Conservation (phyloP, 2,113 vertebrate genomes). For the Onychostruthus taczanowskii region DNA sequence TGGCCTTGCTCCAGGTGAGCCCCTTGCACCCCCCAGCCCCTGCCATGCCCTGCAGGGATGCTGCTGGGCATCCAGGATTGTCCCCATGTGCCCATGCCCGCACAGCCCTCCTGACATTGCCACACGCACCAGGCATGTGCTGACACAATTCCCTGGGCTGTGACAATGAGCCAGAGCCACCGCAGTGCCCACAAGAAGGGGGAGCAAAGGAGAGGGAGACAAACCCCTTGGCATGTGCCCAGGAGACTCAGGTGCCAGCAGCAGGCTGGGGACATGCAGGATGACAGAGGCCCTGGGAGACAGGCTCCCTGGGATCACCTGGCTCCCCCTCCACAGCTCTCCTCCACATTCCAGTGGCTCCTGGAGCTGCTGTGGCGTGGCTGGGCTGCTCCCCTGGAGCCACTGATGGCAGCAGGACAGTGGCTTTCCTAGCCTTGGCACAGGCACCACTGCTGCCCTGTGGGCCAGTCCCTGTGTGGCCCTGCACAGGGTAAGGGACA, state of each 20-base stretch:
- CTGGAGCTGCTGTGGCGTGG: rapidly evolving
- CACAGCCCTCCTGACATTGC: rapidly evolving
- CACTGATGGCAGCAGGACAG: neutral
- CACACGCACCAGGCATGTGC: neutral
- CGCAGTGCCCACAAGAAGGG: neutral
- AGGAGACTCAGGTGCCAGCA: neutral
- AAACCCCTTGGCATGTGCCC: neutral
- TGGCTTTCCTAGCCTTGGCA: neutral
- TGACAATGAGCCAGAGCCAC: neutral
- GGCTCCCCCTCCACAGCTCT: neutral
- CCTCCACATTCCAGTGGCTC: rapidly evolving
- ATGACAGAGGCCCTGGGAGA: neutral
- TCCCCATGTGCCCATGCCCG: too few species aligned
- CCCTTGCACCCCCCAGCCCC: neutral
- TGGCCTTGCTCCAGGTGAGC: neutral
- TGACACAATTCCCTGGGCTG: neutral
- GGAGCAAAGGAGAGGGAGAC: neutral
- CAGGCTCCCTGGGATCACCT: neutral
- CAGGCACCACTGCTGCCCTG: neutral
- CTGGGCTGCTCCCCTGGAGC: neutral
- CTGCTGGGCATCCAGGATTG: rapidly evolving
- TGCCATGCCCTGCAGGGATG: neutral
- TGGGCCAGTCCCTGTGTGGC: neutral
- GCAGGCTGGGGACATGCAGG: neutral
- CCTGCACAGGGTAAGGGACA: neutral